Base-by-base conservation (phyloP, 2,113 vertebrate species). In the Vicugna pacos region DNA sequence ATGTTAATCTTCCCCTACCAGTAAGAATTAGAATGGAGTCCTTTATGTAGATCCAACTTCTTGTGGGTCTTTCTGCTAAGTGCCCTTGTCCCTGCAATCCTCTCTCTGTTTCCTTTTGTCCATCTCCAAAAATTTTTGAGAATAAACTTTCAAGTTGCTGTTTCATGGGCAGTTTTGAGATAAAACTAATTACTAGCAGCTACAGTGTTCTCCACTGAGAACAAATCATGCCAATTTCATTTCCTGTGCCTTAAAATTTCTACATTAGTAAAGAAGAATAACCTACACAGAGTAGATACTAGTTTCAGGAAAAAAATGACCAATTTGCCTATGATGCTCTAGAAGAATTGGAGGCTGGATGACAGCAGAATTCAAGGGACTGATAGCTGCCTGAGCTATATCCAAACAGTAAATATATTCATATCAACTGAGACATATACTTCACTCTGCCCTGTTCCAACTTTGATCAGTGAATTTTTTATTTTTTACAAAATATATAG, bases 131-230 rank as follows among this genome's bases (percentile, higher is more conserved):
- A 89, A 60, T 35, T n/a, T 65, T 82, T 86, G 15, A 93, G 60
- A 86, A 64, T 58, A 76, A 70, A 84, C 42, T n/a, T 84, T 65
- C 48, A 73, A 76, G 70, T 38, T 28, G 19, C 62, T 67, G 17
- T 32, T 69, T 83, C 46, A 4, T 69, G 50, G 56, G 50, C 9
- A 65, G 32, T 88, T 91, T 91, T 86, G 64, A 83, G 20, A 70
- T 92, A 76, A 92, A 92, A 46, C 52, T 87, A 88, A 96, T 84
- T 75, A n/a, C 30, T 79, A 38, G 92, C 26, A 93, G 13, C 32
- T 42, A 80, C 35, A 56, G 54, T 38, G 92, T 5, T 5, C 20
- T 76, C 32, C 72, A 46, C n/a, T 73, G 46, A 85, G 52, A 94
- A 58, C 13, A 67, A 76, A 72, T 30, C 16, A n/a, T 38, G 72